These are phyloP conservation scores for Dendrolimus houi DNA, from an alignment of 2,888 invertebrate species.

Conservation along the genomic window DNA sequence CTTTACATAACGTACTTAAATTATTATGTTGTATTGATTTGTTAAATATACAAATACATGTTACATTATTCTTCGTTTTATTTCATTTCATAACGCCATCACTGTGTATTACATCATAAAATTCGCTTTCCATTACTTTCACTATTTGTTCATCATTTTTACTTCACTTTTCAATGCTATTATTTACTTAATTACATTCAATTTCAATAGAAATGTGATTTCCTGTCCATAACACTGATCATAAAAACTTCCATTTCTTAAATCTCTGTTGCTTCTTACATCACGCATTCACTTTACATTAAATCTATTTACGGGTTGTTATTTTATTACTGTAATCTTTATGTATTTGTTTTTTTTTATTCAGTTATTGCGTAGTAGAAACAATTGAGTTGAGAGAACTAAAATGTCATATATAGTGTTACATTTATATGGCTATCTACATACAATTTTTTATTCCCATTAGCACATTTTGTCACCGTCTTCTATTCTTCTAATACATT, in stretches of 20 bases:
- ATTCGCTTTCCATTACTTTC: constrained; percentile 5
- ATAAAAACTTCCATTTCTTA: too few species aligned
- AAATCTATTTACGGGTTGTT: too few species aligned
- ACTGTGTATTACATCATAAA: constrained; percentile 3
- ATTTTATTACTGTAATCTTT: neutral
- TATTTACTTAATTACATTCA: neutral
- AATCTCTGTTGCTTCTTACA: too few species aligned
- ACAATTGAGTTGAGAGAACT: too few species aligned
- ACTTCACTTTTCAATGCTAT: neutral
- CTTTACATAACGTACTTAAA: neutral
- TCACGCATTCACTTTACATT: too few species aligned
- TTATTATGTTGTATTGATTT: constrained; percentile 8
- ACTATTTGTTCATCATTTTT: constrained; percentile 1
- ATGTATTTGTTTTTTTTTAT: neutral
- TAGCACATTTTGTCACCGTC: too few species aligned
- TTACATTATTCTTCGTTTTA: constrained; percentile 29
- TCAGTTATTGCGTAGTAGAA: neutral
- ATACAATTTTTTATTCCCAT: too few species aligned
- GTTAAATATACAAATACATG: constrained; percentile 25
- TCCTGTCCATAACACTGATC: too few species aligned
- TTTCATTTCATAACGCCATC: constrained; percentile 19
- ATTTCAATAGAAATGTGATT: neutral
- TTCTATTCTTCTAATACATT: too few species aligned
- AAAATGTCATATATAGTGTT: too few species aligned
- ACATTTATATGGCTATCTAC: too few species aligned